Base-by-base conservation (phyloP, 2,888 invertebrate genomes). In the Spilarctia lutea region DNA sequence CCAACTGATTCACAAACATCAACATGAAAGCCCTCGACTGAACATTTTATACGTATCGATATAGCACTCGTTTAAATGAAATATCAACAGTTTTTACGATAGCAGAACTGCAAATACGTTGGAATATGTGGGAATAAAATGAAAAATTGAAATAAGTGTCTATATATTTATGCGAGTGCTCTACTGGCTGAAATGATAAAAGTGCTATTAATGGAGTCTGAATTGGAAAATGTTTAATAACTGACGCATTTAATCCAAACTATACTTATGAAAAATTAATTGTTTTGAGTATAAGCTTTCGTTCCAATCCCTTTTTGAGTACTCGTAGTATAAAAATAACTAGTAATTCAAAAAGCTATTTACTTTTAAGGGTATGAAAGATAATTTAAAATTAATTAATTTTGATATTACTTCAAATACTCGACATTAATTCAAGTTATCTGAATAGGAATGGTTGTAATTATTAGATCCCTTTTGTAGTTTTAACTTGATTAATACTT, bases 201-300 rank as follows among this genome's bases (percentile, higher is more conserved):
- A 86, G 85, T 24, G 4, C 81, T 86, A 87, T 85, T 83, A 87
- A 87, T 85, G 83, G 84, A 80, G 48, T 80, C 85, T 88, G 85
- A 83, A 89, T 88, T 83, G 87, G 86, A 88, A 89, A 87, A 87
- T 86, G 85, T 84, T 86, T 85, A 82, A 83, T 84, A 83, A 75
- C 65, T 66, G 52, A 56, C 77, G 70, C 75, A 76, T 63, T 63
- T 68, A 74, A 73, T 74, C 71, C 73, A 71, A 71, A 65, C 72
- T 45, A 81, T 82, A 75, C 71, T 79, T 81, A 73, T 79, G 75
- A 78, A 78, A 72, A 75, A 52, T 24, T 65, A 45, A 75, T 69
- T 66, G 42, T 48, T 35, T 56, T 56, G 20, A 1, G 4, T 63
- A 60, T 1, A 1, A 63, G 63, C 67, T n/a, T 20, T 56, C 30